These are phyloP conservation scores for Danaus chrysippus DNA, from an alignment of 2,888 invertebrate species.

Conservation along the genomic window DNA sequence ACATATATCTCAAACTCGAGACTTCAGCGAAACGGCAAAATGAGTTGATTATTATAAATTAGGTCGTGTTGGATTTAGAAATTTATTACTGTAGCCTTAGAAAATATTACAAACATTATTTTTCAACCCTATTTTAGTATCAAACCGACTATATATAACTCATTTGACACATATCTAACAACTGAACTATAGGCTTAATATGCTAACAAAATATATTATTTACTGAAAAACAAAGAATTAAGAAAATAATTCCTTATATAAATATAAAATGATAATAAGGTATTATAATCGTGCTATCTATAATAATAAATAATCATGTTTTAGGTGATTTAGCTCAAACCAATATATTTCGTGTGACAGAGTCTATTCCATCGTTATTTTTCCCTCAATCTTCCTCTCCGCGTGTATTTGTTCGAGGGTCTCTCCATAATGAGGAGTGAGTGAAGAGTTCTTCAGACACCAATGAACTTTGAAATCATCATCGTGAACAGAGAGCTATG, in stretches of 20 bases:
- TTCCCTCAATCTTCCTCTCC: neutral
- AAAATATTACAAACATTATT: neutral
- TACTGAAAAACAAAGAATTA: too few relatives aligned
- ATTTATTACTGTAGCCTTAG: neutral
- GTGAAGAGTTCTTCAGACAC: constrained; percentile 16
- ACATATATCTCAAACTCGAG: neutral
- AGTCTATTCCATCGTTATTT: neutral
- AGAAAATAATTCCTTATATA: too few relatives aligned
- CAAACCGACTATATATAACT: too few relatives aligned
- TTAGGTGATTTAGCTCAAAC: too few relatives aligned
- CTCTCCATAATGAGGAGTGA: constrained; percentile 13
- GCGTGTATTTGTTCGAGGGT: constrained; percentile 2
- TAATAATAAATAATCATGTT: too few relatives aligned
- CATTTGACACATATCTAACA: too few relatives aligned
- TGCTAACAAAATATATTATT: too few relatives aligned
- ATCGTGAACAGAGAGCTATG: neutral
- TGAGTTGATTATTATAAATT: constrained; percentile 3
- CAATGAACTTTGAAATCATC: constrained; percentile 20
- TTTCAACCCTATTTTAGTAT: too few relatives aligned
- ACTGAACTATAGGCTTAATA: too few relatives aligned
- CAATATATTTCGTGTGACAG: too few relatives aligned
- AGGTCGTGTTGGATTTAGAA: neutral
- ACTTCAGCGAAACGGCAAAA: neutral
- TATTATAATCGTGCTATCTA: too few relatives aligned
- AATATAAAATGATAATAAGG: too few relatives aligned